Base-by-base conservation (phyloP, 1,140 invertebrate species). In the Drosophila tani region DNA sequence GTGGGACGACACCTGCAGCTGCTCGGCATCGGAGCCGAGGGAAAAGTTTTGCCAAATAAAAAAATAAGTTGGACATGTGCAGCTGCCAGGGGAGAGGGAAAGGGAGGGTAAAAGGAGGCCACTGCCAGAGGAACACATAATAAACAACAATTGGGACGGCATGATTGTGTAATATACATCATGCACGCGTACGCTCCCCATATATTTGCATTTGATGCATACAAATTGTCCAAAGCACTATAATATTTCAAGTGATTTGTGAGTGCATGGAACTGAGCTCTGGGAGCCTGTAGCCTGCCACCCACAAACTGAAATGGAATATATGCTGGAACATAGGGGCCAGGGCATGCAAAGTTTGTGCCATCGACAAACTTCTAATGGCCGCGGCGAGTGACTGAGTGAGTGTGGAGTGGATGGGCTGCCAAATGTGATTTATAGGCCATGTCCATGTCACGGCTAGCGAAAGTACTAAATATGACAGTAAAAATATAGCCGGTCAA, bases 371-470 rank as follows among this genome's bases (percentile, higher is more conserved):
- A 74, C 57, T 75, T 51, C 32, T 63, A 64, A 64, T 60, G 58
- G 57, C 11, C 51, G 41, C 53, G 40, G 67, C 46, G 55, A 80
- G 47, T 71, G 70, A 47, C 58, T 38, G 76, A 80, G 70, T 64
- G 70, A 35, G 75, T 75, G 77, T 41, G 59, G 64, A 82, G 73
- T 75, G 67, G 45, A 88, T 88, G 81, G 73, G 45, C 81, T 90
- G 85, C 85, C 84, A 90, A 90, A 90, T 81, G 84, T 88, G 84
- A 88, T 88, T 88, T 88, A 88, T 88, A 79, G 75, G 64, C 57
- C 51, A 62, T 86, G 77, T 90, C 77, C 82, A 63, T 79, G 68
- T 67, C 62, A 75, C 71, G 62, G 76, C 79, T 82, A 60, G 75
- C 68, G 55, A 71, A 64, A 87, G 71, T 75, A 78, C 57, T 60